Evolutionary conservation across 2,797 vertebrate genomes (phyloP), one percentile per base, ranked within the genome.

Genomic region (Thamnophis elegans): DNA sequence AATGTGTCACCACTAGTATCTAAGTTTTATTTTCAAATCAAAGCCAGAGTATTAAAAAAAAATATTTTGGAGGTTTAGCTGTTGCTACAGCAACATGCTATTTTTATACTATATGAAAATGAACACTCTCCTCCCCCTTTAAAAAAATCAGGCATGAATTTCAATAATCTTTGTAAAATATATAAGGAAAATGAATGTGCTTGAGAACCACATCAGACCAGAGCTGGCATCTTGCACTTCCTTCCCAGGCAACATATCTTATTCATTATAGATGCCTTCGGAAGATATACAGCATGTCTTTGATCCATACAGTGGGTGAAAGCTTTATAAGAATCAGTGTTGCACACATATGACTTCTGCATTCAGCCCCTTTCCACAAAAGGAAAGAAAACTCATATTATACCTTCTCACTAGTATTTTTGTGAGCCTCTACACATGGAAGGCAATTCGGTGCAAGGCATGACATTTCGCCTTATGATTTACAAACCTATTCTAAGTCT

Each of bases 1-100:
- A 94, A 92, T 87, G 14, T 32, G 0, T 90, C 58, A 90, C 89
- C 42, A 90, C 54, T 73, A 59, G 78, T 91, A 92, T 47, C 10
- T 51, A 22, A 87, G 22, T 91, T 53, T 94, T 42, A 58, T 82
- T 94, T 86, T 60, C 91, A 36, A 25, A 92, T 32, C 14, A 11
- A 94, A 90, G 87, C 47, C 0, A 94, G 93, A 91, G 25, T 56
- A 88, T 94, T 93, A 89, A 47, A 56, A 90, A 93, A 90, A 92
- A 92, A 94, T n/a, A 93, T 62, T 58, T 86, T 73, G 53, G 22
- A 92, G 65, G 62, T 91, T 93, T 58, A 95, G 53, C 20, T 82
- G 93, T 96, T 96, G 90, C 92, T 95, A 95, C 95, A 86, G 92
- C 6, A 28, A 97, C 86, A 60, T 51, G 91, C 25, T 54, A 85